Conservation (phyloP, 1,140 invertebrate species). For the Drosophila repleta region DNA sequence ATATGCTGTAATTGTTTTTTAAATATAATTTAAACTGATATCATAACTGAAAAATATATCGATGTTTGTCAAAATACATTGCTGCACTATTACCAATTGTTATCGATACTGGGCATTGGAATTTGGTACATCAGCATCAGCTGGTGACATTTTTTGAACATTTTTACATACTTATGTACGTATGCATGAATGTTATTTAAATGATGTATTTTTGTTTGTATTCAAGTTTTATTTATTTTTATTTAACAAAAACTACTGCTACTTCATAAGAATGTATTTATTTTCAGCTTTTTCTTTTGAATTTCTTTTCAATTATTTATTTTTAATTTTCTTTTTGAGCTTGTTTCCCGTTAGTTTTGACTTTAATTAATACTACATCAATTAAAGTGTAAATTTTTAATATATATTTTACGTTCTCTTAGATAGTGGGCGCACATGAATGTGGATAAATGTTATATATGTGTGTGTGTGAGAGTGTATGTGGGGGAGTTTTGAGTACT, state of each 20-base stretch:
- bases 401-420: not conserved
- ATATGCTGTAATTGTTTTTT: not conserved
- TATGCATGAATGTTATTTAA: not conserved
- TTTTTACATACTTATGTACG: constrained; percentile 2
- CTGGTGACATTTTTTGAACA: constrained; percentile 16
- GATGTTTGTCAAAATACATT: not conserved
- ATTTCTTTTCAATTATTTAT: not conserved
- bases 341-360: constrained; percentile 34
- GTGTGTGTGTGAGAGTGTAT: constrained; percentile 14
- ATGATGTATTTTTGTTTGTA: too few species aligned
- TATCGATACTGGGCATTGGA: constrained; percentile 23
- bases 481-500: constrained; percentile 44
- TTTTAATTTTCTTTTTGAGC: constrained; percentile 39
- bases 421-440: constrained; percentile 15
- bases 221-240: not conserved
- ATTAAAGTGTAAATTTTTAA: constrained; percentile 1
- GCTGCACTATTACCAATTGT: not conserved
- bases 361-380: constrained; percentile 22
- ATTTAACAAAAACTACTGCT: not conserved
- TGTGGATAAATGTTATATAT: constrained; percentile 32
- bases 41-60: not conserved
- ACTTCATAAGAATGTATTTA: not conserved
- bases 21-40: not conserved
- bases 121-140: constrained; percentile 26
- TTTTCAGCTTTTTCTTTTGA: too few species aligned